Conservation (phyloP, 1,140 invertebrate species). For the Ephestia elutella region DNA sequence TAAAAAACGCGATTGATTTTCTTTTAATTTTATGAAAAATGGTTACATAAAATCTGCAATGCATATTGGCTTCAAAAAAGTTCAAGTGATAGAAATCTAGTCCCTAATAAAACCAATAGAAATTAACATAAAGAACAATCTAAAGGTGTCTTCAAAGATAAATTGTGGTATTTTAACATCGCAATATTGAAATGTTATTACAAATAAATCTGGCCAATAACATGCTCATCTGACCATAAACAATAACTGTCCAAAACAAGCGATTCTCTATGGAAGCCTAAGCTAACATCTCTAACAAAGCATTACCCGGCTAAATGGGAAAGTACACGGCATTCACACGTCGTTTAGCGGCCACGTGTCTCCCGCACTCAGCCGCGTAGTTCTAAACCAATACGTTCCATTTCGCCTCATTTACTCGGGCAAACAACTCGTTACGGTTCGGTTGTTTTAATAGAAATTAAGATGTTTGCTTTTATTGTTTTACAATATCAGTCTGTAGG, state of each 20-base stretch:
- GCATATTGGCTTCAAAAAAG: no score
- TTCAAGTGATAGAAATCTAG: no score
- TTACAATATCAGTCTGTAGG: neutral
- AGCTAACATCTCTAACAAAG: neutral
- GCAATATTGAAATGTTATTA: neutral
- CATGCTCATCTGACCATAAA: neutral
- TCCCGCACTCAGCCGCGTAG: neutral
- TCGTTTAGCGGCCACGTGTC: neutral
- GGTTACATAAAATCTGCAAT: no score
- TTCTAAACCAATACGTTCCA: neutral
- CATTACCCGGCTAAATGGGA: neutral
- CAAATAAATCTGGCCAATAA: neutral
- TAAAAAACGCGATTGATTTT: no score
- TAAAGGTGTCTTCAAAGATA: no score
- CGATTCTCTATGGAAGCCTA: neutral
- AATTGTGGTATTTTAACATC: no score
- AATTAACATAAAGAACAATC: no score
- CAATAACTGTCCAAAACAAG: neutral
- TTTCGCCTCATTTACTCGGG: neutral
- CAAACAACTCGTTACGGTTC: neutral
- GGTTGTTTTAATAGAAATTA: neutral
- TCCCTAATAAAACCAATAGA: no score
- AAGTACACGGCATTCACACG: neutral
- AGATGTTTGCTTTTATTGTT: neutral
- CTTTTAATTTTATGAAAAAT: no score